phyloP scores from a whole-genome alignment of 2,113 vertebrate genomes.

The Galemys pyrenaicus region DNA sequence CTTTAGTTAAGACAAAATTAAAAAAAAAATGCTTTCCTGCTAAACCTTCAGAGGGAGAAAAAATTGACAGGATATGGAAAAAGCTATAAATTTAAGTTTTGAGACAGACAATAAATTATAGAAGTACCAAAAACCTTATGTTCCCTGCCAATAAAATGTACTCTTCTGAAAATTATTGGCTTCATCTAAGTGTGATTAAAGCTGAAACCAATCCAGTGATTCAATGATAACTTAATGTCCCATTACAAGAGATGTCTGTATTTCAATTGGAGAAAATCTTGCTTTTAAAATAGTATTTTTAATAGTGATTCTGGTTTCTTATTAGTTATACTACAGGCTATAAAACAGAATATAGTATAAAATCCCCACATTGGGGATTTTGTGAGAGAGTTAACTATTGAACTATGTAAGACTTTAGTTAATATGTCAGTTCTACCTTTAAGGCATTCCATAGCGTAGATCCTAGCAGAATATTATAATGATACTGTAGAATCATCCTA shows the following conservation, averaged over 20 bases:
- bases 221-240: slow-evolving; percentile 40
- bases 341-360: slow-evolving; percentile 1
- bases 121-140: background rate
- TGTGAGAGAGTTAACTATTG: background rate
- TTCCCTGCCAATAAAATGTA: slow-evolving; percentile 42
- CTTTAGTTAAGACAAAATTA: background rate
- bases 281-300: slow-evolving; percentile 33
- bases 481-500: background rate
- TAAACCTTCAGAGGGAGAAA: background rate
- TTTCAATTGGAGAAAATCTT: slow-evolving; percentile 42
- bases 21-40: background rate
- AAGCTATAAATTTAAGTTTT: slow-evolving; percentile 52
- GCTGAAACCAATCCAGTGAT: slow-evolving; percentile 5
- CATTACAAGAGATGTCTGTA: background rate
- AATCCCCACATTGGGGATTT: background rate
- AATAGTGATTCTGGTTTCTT: background rate
- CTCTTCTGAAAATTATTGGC: slow-evolving; percentile 41
- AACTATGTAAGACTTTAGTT: background rate
- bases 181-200: slow-evolving; percentile 34
- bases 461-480: background rate
- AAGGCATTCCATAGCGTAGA: background rate
- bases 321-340: background rate
- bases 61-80: background rate
- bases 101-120: slow-evolving; percentile 25
- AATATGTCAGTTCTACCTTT: background rate